These are phyloP conservation scores for Camponotus pennsylvanicus DNA, from an alignment of 1,140 invertebrate species.

Conservation along the genomic window DNA sequence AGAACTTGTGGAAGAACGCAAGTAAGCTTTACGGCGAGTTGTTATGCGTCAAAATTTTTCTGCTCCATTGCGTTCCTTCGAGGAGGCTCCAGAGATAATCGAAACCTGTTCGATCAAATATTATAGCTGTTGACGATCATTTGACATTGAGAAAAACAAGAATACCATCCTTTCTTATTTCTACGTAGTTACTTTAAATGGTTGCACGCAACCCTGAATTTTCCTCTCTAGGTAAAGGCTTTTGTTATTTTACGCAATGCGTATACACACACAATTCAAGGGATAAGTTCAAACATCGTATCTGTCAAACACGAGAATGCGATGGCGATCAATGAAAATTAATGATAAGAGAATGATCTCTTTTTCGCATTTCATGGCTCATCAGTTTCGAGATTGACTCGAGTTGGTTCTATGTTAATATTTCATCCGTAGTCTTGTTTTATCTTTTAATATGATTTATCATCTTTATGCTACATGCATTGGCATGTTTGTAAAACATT, in stretches of 20 bases:
- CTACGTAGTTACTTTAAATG: background rate
- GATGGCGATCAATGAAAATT: background rate
- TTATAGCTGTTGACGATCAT: background rate
- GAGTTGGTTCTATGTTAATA: background rate
- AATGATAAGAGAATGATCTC: background rate
- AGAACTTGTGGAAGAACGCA: background rate
- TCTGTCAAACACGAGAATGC: constrained; percentile 4
- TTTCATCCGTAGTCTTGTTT: background rate
- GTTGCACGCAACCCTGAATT: constrained; percentile 33
- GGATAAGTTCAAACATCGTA: background rate
- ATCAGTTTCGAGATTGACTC: background rate
- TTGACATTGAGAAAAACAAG: constrained; percentile 43
- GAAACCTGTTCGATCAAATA: constrained; percentile 65
- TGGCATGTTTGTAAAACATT: background rate
- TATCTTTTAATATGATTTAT: background rate
- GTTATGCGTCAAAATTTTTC: background rate
- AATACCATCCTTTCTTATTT: constrained; percentile 10
- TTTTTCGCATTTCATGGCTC: background rate
- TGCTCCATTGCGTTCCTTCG: background rate
- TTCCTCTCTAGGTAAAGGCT: background rate
- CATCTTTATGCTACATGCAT: background rate
- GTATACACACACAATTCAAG: background rate
- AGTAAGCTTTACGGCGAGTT: background rate
- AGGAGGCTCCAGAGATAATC: constrained; percentile 26
- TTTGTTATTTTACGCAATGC: background rate